phyloP scores from a whole-genome alignment of 2,888 invertebrate genomes.

The Tenthredo mesomela region DNA sequence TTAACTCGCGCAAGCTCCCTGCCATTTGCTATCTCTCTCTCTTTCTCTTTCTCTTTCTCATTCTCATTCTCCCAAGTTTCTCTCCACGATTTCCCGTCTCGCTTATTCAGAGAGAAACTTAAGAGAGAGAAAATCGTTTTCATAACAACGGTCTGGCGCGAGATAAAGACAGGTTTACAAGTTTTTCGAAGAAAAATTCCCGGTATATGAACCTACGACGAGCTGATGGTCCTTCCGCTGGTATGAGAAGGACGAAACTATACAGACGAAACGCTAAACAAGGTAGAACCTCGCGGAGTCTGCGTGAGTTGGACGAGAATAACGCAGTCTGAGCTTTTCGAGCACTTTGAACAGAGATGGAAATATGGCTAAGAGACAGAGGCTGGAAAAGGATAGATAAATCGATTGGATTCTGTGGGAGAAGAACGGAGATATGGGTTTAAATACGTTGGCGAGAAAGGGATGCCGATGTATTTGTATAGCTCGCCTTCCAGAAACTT shows the following conservation, averaged over 20 bases:
- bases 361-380: background rate
- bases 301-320: slow-evolving; percentile 7
- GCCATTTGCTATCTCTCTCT: slow-evolving; percentile 63
- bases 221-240: background rate
- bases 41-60: slow-evolving; percentile 6
- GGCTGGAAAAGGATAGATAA: slow-evolving; percentile 11
- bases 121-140: slow-evolving; percentile 18
- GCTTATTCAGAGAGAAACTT: slow-evolving; percentile 1
- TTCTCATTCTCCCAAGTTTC: slow-evolving; percentile 1
- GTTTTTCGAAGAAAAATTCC: slow-evolving; percentile 50
- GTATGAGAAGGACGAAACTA: background rate
- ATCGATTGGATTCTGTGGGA: slow-evolving; percentile 47
- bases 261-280: slow-evolving; percentile 31
- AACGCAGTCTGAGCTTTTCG: slow-evolving; percentile 36
- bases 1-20: slow-evolving; percentile 61
- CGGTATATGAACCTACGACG: background rate
- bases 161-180: slow-evolving; percentile 26
- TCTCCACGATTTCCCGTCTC: slow-evolving; percentile 1
- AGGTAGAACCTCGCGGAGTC: slow-evolving; percentile 8
- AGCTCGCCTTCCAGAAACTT: slow-evolving; percentile 70
- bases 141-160: slow-evolving; percentile 24
- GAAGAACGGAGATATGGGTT: slow-evolving; percentile 23
- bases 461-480: slow-evolving; percentile 66
- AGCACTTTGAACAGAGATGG: background rate
- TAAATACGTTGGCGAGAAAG: slow-evolving; percentile 19